Conservation (phyloP, 2,888 invertebrate species). For the Acutogordius australiensis region DNA sequence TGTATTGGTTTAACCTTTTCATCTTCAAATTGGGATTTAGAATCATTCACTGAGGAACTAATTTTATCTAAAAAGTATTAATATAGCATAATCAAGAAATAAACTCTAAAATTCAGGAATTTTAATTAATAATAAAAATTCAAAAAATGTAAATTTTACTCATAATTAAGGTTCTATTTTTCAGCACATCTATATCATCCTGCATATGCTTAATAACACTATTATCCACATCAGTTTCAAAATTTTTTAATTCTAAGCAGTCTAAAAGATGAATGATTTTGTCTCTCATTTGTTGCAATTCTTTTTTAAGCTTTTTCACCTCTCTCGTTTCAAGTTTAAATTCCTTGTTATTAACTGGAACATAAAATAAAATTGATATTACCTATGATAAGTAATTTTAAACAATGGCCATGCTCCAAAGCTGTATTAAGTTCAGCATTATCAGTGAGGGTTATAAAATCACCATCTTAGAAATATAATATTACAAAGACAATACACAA, state of each 20-base stretch:
- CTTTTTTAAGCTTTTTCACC: background rate
- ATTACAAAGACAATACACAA: too few species aligned
- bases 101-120: too few species aligned
- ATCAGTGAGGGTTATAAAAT: background rate
- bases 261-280: background rate
- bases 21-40: too few species aligned
- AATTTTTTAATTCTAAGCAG: background rate
- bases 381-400: background rate
- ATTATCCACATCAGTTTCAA: background rate
- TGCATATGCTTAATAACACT: background rate
- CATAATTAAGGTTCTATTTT: background rate
- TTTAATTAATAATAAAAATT: too few species aligned
- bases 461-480: background rate
- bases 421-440: conserved; percentile 5
- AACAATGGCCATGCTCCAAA: background rate
- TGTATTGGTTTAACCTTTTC: too few species aligned
- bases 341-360: background rate
- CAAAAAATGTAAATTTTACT: background rate
- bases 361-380: background rate
- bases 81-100: too few species aligned
- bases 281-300: background rate
- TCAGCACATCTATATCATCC: background rate
- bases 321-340: background rate
- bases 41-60: too few species aligned
- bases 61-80: too few species aligned